Base-by-base conservation (phyloP, 2,797 vertebrate species). In the Characodon lateralis region DNA sequence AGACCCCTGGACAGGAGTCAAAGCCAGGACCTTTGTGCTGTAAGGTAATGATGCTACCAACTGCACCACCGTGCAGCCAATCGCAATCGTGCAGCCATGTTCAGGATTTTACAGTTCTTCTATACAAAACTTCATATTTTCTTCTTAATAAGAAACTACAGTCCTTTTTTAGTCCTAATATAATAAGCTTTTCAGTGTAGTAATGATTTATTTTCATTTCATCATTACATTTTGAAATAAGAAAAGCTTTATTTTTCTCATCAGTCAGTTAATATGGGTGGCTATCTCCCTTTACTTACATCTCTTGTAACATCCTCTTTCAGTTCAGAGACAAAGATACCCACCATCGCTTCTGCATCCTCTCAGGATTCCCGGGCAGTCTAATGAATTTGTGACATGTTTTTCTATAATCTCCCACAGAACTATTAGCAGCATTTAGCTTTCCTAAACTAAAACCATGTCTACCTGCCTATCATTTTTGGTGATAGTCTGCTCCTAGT, bases 401-500 rank as follows among this genome's bases (percentile, higher is more conserved):
- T 72, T 76, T 55, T 56, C 8, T 12, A 53, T n/a, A 39, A 22
- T 66, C 18, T 26, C 13, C 61, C 1, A 46, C 1, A 12, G 31
- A 69, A 31, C 58, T 28, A 70, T 39, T 73, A 28, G 31, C 46
- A 68, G 77, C 28, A 7, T 9, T 1, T 73, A 6, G 7, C 3
- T 73, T 35, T 53, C 69, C 58, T 46, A 1, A 1, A 65, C 41
- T 50, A 3, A 5, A 39, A 51, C 79, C 68, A 0, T 56, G 28
- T 70, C 76, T 31, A 35, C 18, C 41, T 48, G 77, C 41, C 59
- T 80, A 79, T 88, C 68, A 28, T 6, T 86, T 87, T 87, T 71
- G 73, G 68, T 78, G 83, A 1, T 61, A 61, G 1, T 78, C 61
- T 85, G 78, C 31, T 48, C 35, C 16, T 16, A 8, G 28, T 35